Evolutionary conservation across 2,888 invertebrate genomes (phyloP), one percentile per base, ranked within the genome.

Genomic region (Salpingus planirostris): DNA sequence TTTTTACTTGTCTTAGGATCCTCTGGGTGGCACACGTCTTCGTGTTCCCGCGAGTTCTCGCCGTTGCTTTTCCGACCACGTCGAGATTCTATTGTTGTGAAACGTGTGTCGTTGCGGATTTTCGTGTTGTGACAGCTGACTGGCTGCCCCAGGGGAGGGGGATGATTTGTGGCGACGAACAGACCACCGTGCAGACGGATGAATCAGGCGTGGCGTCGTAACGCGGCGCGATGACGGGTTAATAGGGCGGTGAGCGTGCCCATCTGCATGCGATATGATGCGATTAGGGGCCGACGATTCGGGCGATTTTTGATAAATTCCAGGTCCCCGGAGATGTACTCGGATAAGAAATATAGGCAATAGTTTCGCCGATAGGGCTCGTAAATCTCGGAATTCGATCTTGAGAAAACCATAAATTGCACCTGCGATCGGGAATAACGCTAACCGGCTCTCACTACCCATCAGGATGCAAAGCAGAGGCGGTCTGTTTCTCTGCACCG

Each of bases 381-480:
- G 59, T 65, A 65, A 64, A 65, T 65, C 64, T 60, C 52, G 49
- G 54, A 60, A 61, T 63, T 61, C 62, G 63, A 64, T 64, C 62
- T 63, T 60, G 56, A 54, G 60, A 58, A 59, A 52, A 55, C 59
- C 60, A 65, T 65, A 65, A 64, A 65, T 64, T 57, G 61, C 63
- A 65, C 63, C 63, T 65, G 64, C 53, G 62, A 62, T 60, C 59
- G 56, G 45, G 55, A 55, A 53, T 54, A 57, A 54, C 53, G 55
- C 52, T 56, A 57, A 55, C 50, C 55, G 56, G 51, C 47, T 48
- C n/a, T n/a, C 51, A 52, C 46, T 50, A 50, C 24, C n/a, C 49
- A 52, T 53, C 54, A 47, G 43, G 54, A 55, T 55, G 57, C 56
- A 57, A 57, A 55, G 50, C 52, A 53, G 53, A 46, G 31, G 39